Evolutionary conservation across 2,888 invertebrate species (phyloP).

Genomic region (Himalopsyche kuldschensis): DNA sequence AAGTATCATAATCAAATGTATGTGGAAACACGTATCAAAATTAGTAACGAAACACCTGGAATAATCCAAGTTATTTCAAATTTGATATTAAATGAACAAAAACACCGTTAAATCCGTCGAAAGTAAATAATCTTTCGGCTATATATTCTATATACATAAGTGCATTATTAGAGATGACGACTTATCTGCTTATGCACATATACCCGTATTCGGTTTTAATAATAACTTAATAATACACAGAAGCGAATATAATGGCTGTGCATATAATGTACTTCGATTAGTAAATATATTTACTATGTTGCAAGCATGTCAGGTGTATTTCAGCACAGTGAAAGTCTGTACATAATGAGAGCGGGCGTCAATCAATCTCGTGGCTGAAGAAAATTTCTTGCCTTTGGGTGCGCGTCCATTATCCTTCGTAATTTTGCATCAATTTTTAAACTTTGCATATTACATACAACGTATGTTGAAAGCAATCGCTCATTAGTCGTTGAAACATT

Average conservation of each 20-base stretch:
- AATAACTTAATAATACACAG: not conserved
- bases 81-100: too few relatives aligned
- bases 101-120: too few relatives aligned
- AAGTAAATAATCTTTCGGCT: too few relatives aligned
- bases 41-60: too few relatives aligned
- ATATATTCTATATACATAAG: too few relatives aligned
- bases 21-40: too few relatives aligned
- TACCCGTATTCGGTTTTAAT: not conserved
- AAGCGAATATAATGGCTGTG: not conserved
- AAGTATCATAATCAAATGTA: too few relatives aligned
- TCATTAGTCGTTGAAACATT: not conserved
- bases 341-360: not conserved
- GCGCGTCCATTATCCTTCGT: not conserved
- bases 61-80: too few relatives aligned
- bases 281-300: not conserved
- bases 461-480: not conserved
- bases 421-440: not conserved
- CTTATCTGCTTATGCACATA: too few relatives aligned
- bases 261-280: not conserved
- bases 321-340: not conserved
- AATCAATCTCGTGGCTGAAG: not conserved
- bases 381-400: not conserved
- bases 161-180: too few relatives aligned
- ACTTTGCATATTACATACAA: not conserved
- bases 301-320: not conserved